Percentiles rank a stretch among this genome's conserved stretches.
These are phyloP conservation scores for Tenodera sinensis DNA, from an alignment of 2,888 invertebrate species.

Conservation along the genomic window DNA sequence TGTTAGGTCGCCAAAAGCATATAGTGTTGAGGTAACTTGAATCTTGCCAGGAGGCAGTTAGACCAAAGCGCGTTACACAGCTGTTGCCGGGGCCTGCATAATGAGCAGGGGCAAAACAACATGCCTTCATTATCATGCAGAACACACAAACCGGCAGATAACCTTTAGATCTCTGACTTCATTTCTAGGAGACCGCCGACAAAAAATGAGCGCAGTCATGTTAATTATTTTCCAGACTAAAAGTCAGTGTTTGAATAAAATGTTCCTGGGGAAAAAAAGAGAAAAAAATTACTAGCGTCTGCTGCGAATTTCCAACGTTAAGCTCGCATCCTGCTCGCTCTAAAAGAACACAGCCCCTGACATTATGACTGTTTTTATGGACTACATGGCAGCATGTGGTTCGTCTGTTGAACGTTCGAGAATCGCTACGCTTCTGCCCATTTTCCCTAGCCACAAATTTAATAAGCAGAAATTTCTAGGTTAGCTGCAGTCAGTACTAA, in stretches of 20 bases:
- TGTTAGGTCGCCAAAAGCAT: neutral
- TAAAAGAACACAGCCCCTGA: neutral
- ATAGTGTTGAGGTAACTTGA: neutral
- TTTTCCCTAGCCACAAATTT: too few species aligned
- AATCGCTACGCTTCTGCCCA: too few species aligned
- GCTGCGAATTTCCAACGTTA: neutral
- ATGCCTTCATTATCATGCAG: constrained; percentile 25
- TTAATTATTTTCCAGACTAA: neutral
- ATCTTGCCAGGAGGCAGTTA: neutral
- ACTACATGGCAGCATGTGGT: too few species aligned
- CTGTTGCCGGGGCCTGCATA: constrained; percentile 23
- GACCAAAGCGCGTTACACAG: constrained; percentile 9
- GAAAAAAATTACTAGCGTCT: neutral
- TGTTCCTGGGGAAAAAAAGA: neutral
- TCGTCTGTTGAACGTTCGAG: too few species aligned
- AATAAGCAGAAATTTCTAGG: too few species aligned
- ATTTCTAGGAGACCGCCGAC: neutral
- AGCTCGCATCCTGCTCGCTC: too few species aligned
- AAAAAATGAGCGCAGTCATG: neutral
- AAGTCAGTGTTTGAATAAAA: neutral
- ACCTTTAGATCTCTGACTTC: constrained; percentile 1
- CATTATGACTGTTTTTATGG: neutral
- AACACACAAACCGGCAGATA: neutral
- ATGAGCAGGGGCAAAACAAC: constrained; percentile 20
- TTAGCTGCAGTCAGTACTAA: too few species aligned